A percentile compares a stretch with the other conserved stretches of the same genome.
Conservation (phyloP, 2,113 vertebrate genomes). For the Labeo rohita region DNA sequence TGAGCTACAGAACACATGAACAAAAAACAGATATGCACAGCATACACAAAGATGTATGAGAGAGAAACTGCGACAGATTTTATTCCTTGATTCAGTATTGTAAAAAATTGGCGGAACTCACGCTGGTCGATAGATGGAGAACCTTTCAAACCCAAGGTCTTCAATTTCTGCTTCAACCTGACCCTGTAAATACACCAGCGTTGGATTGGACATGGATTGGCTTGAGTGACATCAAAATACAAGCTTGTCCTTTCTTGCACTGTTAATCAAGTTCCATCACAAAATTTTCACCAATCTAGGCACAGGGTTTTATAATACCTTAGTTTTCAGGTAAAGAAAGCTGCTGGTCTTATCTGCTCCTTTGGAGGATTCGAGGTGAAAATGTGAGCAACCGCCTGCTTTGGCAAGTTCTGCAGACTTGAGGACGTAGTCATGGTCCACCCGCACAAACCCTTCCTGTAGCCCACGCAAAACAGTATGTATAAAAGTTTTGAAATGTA, state of each 20-base stretch:
- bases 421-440: constrained; percentile 90
- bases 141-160: constrained; percentile 80
- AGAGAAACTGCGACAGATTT: neutral
- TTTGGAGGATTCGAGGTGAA: constrained; percentile 85
- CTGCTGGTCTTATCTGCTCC: constrained; percentile 83
- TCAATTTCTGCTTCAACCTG: constrained; percentile 82
- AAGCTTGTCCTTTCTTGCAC: neutral
- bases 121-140: constrained; percentile 86
- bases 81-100: neutral
- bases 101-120: constrained; percentile 70
- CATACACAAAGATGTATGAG: neutral
- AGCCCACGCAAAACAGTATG: constrained; percentile 16
- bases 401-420: constrained; percentile 89
- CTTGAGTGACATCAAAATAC: neutral
- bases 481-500: neutral
- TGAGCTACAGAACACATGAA: neutral
- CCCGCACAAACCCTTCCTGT: constrained; percentile 88
- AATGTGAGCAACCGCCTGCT: constrained; percentile 88
- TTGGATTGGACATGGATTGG: neutral
- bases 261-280: neutral
- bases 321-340: constrained; percentile 89
- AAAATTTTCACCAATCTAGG: neutral
- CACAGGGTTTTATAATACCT: constrained; percentile 73
- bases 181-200: constrained; percentile 76
- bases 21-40: neutral